These are phyloP conservation scores for Sceloporus undulatus DNA, from an alignment of 2,113 vertebrate genomes.

Conservation along the genomic window DNA sequence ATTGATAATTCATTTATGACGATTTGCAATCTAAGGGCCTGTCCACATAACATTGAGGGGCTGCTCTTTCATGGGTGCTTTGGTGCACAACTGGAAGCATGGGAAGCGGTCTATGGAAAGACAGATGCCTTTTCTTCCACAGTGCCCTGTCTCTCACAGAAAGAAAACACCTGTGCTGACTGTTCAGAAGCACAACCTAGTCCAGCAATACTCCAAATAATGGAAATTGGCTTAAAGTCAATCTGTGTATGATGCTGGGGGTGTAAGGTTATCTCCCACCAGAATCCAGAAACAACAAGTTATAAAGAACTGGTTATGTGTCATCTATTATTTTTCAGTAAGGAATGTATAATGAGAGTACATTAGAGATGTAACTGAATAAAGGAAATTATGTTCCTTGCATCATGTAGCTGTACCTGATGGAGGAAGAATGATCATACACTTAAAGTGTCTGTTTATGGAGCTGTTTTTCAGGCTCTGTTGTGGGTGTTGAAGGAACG, in stretches of 20 bases:
- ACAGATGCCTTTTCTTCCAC: not conserved
- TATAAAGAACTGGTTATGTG: not conserved
- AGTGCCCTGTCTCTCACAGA: not conserved
- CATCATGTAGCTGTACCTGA: too few relatives aligned
- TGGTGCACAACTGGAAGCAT: not conserved
- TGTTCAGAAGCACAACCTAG: not conserved
- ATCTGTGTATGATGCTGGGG: too few relatives aligned
- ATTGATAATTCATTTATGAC: conserved; percentile 35
- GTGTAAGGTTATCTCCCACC: too few relatives aligned
- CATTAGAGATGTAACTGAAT: too few relatives aligned
- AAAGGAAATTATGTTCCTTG: too few relatives aligned
- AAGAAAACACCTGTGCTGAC: not conserved
- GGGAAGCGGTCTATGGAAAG: conserved; percentile 4
- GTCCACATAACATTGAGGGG: not conserved
- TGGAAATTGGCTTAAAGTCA: not conserved
- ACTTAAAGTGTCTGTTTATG: too few relatives aligned
- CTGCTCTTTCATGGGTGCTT: conserved; percentile 22
- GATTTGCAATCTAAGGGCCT: not conserved
- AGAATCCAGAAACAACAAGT: not conserved
- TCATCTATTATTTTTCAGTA: too few relatives aligned
- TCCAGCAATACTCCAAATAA: not conserved
- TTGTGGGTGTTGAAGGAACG: too few relatives aligned
- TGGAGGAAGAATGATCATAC: too few relatives aligned
- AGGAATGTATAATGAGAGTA: too few relatives aligned
- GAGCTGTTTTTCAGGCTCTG: too few relatives aligned